Evolutionary conservation across 2,888 invertebrate genomes (phyloP).

Genomic region (Rambutsinella grinnellia): DNA sequence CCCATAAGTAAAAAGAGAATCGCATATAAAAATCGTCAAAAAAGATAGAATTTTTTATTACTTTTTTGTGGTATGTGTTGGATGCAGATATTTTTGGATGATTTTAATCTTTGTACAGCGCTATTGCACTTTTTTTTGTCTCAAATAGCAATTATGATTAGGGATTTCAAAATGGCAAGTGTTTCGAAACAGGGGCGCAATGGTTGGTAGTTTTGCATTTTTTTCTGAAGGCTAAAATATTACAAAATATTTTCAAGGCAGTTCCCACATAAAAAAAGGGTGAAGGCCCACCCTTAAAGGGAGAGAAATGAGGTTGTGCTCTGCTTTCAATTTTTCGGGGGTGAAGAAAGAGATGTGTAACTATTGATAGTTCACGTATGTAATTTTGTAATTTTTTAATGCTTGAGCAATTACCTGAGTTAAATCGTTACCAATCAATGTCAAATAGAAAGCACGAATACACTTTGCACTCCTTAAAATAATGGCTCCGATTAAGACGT

Average conservation of each 20-base stretch:
- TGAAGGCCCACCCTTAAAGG: conserved; percentile 20
- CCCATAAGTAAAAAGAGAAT: conserved; percentile 11
- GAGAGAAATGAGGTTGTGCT: conserved; percentile 47
- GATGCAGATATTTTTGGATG: not conserved
- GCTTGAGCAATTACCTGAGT: not conserved
- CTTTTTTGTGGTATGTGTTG: not conserved
- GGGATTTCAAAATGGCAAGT: conserved; percentile 11
- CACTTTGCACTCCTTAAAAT: not conserved
- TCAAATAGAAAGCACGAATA: conserved; percentile 10
- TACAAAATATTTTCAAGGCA: conserved; percentile 32
- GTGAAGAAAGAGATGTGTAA: not conserved
- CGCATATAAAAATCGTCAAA: conserved; percentile 21
- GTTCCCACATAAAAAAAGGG: not conserved
- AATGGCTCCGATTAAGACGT: conserved; percentile 31
- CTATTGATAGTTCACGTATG: not conserved
- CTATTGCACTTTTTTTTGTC: conserved; percentile 15
- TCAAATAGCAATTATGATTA: no score
- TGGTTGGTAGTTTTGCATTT: conserved; percentile 12
- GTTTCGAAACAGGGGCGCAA: conserved; percentile 38
- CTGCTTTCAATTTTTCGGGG: not conserved
- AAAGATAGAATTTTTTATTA: conserved; percentile 6
- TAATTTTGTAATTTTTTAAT: not conserved
- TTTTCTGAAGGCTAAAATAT: conserved; percentile 1
- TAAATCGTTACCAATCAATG: no score
- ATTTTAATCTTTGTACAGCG: conserved; percentile 1